Base-by-base conservation (phyloP, 2,797 vertebrate genomes). In the Corythornis leucogaster region DNA sequence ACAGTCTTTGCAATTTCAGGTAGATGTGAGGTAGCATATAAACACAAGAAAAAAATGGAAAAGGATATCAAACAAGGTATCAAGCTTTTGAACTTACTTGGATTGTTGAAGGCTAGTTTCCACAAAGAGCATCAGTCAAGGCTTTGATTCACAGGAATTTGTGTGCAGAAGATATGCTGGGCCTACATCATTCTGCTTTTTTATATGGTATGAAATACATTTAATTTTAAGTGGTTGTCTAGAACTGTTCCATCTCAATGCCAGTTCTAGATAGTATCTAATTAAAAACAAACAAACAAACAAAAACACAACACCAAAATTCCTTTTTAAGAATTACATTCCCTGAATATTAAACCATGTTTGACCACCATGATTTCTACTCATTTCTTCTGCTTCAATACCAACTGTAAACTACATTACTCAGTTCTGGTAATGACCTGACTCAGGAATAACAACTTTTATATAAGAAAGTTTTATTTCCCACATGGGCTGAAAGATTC, bases 171-270 rank as follows among this genome's bases (percentile, higher is more conserved):
- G 31, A 87, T 26, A 59, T 62, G 25, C 40, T 58, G 33, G 19
- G 8, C 8, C 43, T 58, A 30, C 15, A 19, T 35, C 0, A 0
- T 46, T 40, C 63, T 2, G 0, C 22, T 64, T 79, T 46, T 70
- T 67, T 78, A n/a, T 50, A 22, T 8, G 5, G 5, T 54, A 18
- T 45, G 30, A 77, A 70, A 55, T 31, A 69, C 12, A 5, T 22
- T n/a, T 80, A 46, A 73, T 61, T 69, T 22, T 77, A 93, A 74
- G 40, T 20, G 28, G 50, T 63, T 68, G 10, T 31, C 57, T 16
- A 64, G 11, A 88, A 53, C 11, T 26, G 20, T 51, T 57, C 57
- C 35, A 55, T 77, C 20, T 35, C 57, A 78, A 18, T 15, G 5
- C 6, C 33, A 28, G 7, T 19, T 75, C 48, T 66, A 31, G 4